Evolutionary conservation across 2,797 vertebrate genomes (phyloP), one percentile per base, ranked within the genome.

Genomic region (Chloroceryle amazona): DNA sequence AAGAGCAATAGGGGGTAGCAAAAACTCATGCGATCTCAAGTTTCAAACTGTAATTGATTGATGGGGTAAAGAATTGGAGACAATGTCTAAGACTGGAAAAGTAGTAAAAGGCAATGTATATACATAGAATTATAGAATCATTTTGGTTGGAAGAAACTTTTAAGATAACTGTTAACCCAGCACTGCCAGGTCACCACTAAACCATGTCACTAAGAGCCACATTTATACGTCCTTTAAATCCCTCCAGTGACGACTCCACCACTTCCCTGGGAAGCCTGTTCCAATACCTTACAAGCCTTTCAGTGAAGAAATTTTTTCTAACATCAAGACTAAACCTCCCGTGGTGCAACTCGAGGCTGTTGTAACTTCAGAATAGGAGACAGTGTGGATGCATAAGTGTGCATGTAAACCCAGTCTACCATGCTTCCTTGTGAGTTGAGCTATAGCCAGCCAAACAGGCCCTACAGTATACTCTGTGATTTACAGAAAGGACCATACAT

Each of bases 1-100:
- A 61, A 61, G 57, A 88, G n/a, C 87, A 57, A 58, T 13, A 18
- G 73, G 51, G 49, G 90, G 81, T 46, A 86, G 81, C 54, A 84
- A 97, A 95, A 95, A 88, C 62, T 70, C 55, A 57, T 14, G 57
- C 1, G 0, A 80, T 97, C 90, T 90, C 97, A 73, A 84, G 26
- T 81, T 90, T 90, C 78, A 86, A 91, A 63, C 87, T 70, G 3
- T 81, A 91, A 78, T 71, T 93, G 80, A 91, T 72, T 86, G 62
- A 92, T 89, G 49, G 61, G 55, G 66, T 70, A 95, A 74, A 80
- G 67, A 93, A 89, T 41, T 52, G 35, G 47, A 78, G 63, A 44
- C 90, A 90, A 51, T 46, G 55, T 96, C 81, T 26, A 13, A 84
- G 55, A 82, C 20, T 73, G 55, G 11, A 86, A 90, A 52, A 72